phyloP scores from a whole-genome alignment of 2,113 vertebrate species.

The Phalacrocorax carbo region DNA sequence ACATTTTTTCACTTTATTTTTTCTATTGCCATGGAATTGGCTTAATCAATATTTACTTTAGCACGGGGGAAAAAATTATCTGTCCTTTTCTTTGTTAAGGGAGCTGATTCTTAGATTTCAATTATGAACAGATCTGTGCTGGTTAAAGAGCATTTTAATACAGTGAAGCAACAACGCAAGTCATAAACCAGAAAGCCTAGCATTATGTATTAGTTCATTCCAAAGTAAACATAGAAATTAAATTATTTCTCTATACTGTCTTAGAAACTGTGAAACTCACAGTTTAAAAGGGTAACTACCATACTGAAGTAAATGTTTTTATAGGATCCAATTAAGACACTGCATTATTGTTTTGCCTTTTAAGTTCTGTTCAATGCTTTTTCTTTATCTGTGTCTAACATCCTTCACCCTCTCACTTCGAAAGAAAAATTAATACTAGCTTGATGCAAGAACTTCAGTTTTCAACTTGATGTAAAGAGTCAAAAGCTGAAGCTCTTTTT shows the following conservation, averaged over 20 bases:
- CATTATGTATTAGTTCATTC: neutral
- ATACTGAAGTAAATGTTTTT: neutral
- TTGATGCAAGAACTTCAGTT: neutral
- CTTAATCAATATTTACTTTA: neutral
- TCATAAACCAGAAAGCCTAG: neutral
- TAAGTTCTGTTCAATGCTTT: neutral
- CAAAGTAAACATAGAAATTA: conserved; percentile 30
- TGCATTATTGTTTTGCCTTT: neutral
- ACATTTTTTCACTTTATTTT: neutral
- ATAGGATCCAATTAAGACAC: conserved; percentile 15
- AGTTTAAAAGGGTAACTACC: neutral
- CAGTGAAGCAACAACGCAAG: neutral
- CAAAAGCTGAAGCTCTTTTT: neutral
- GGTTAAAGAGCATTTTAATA: neutral
- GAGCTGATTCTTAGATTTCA: neutral
- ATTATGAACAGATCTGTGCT: neutral
- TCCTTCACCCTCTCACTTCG: neutral
- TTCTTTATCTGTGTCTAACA: neutral
- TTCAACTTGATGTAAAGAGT: neutral
- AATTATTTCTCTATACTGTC: neutral
- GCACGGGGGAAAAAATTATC: neutral
- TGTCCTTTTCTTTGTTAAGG: neutral
- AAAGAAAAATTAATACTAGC: neutral
- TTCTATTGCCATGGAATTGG: neutral
- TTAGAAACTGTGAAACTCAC: neutral